Evolutionary conservation across 53 echinoderm and acorn worm genomes (phyloP), one percentile per base, ranked within the genome.

Genomic region (Echinometra lucunter): DNA sequence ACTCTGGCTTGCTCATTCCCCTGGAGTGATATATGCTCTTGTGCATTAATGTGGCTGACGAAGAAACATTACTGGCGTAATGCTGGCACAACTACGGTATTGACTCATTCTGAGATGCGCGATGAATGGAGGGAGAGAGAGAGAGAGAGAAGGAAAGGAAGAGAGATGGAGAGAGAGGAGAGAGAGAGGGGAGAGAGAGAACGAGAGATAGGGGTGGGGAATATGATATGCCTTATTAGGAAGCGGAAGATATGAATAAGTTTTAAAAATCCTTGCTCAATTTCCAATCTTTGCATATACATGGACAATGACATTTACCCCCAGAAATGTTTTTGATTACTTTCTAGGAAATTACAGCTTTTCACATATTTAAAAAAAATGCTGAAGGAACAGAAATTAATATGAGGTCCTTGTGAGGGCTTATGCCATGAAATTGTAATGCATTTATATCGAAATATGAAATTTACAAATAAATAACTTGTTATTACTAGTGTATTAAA

Each of bases 1-100:
- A 30, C 55, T 53, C 88, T 49, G 42, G 17, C 9, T 78, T 3
- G 55, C 15, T 55, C 27, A 12, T 53, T 55, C 88, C 88, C 88
- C 88, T 27, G 85, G 88, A 88, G 88, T 53, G 11, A 5, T n/a
- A 55, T n/a, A 34, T 49, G 88, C 88, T 56, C 34, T 56, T 32
- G 53, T 27, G 55, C 53, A 88, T 88, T n/a, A 49, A 88, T 88
- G 88, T 49, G 56, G 21, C 88, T 88, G 49, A 25, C 28, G 56
- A 56, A n/a, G n/a, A n/a, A n/a, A 55, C 88, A 88, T 88, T 88
- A 88, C 88, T 18, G 32, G 15, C 49, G 16, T 78, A 78, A 78
- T 78, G 37, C 78, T 17, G 63, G 63, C n/a, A 21, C 63, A 63
- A 23, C 63, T 63, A 63, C 23, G 63, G 63, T 23, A 78, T 78